phyloP scores from a whole-genome alignment of 2,113 vertebrate genomes.

The Ictidomys tridecemlineatus region DNA sequence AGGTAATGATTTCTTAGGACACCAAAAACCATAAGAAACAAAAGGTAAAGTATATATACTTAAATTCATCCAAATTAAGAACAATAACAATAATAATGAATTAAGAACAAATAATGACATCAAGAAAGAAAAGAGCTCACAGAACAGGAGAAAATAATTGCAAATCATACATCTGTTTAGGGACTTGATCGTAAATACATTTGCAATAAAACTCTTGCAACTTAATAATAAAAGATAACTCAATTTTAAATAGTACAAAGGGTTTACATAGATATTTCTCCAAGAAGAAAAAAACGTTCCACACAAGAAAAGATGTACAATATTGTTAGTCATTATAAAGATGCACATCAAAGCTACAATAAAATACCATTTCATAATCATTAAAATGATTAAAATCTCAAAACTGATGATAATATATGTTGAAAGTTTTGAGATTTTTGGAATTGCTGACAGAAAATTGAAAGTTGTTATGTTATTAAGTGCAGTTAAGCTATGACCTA shows the following conservation, averaged over 20 bases:
- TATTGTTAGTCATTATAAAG: not conserved
- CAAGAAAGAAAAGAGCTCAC: not conserved
- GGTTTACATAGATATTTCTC: not conserved
- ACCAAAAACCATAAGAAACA: not conserved
- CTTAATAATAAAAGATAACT: not conserved
- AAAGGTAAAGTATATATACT: not conserved
- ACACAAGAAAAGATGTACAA: not conserved
- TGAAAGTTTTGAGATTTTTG: not conserved
- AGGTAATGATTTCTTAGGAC: not conserved
- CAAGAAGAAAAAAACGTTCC: not conserved
- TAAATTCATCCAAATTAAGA: not conserved
- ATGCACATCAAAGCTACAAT: not conserved
- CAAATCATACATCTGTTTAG: not conserved
- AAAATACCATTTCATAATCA: not conserved
- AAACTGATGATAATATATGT: not conserved
- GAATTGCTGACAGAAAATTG: not conserved
- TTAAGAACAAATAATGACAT: not conserved
- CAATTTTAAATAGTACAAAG: not conserved
- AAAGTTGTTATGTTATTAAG: not conserved
- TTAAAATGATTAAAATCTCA: not conserved
- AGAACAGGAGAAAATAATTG: not conserved
- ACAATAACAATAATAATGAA: not conserved
- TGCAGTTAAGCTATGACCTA: no score
- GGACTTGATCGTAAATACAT: not conserved
- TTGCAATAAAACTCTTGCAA: not conserved